Evolutionary conservation across 2,888 invertebrate genomes (phyloP).

Genomic region (Hypomecis punctinalis): DNA sequence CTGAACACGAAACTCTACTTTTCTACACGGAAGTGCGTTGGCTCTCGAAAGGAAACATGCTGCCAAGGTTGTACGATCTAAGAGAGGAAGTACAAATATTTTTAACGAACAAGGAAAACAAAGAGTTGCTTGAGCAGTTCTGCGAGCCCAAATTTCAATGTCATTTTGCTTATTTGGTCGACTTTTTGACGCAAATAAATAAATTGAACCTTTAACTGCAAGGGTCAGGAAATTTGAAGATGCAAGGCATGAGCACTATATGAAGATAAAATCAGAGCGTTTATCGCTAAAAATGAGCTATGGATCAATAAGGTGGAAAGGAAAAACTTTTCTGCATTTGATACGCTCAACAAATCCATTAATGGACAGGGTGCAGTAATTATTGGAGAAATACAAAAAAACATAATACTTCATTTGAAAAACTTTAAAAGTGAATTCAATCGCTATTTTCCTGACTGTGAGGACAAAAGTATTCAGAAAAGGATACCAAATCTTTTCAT

Average conservation of each 20-base stretch:
- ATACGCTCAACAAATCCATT: slow-evolving; percentile 29
- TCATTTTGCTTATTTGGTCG: slow-evolving; percentile 32
- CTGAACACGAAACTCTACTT: slow-evolving; percentile 24
- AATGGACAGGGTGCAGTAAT: not conserved
- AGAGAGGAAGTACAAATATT: slow-evolving; percentile 11
- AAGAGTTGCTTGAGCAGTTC: slow-evolving; percentile 23
- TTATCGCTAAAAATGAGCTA: slow-evolving; percentile 40
- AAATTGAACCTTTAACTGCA: slow-evolving; percentile 31
- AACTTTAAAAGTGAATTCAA: slow-evolving; percentile 27
- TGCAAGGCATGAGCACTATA: slow-evolving; percentile 31
- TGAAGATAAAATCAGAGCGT: slow-evolving; percentile 29
- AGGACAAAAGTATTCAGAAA: slow-evolving; percentile 36
- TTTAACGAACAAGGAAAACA: slow-evolving; percentile 21
- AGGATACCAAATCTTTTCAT: slow-evolving; percentile 32
- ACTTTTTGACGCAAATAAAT: slow-evolving; percentile 18
- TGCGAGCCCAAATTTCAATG: slow-evolving; percentile 24
- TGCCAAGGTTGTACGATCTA: slow-evolving; percentile 16
- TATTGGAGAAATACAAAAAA: slow-evolving; percentile 1
- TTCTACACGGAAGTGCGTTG: slow-evolving; percentile 6
- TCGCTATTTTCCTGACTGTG: slow-evolving; percentile 13
- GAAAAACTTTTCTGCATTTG: slow-evolving; percentile 29
- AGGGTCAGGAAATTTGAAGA: slow-evolving; percentile 25
- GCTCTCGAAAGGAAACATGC: slow-evolving; percentile 32
- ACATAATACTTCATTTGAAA: slow-evolving; percentile 1
- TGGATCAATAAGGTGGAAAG: slow-evolving; percentile 20